These are phyloP conservation scores for Clupea harengus DNA, from an alignment of 2,113 vertebrate species.

Conservation along the genomic window DNA sequence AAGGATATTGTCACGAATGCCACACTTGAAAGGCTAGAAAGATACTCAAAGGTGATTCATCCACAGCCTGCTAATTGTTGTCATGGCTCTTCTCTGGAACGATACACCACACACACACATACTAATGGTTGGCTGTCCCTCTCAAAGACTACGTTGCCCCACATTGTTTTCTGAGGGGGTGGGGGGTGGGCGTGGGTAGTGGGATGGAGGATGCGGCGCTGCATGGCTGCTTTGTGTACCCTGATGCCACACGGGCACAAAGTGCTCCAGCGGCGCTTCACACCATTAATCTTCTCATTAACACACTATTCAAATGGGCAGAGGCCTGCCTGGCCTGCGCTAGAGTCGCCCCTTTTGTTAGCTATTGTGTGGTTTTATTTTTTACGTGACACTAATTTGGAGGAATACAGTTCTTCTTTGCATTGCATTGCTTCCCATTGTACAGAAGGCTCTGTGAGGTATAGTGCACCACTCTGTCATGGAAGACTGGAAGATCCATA, in stretches of 20 bases:
- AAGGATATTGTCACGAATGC: background rate
- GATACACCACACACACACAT: background rate
- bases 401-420: background rate
- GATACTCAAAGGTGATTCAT: background rate
- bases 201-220: background rate
- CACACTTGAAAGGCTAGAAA: background rate
- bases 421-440: background rate
- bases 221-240: slow-evolving; percentile 7
- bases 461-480: background rate
- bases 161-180: background rate
- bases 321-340: background rate
- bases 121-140: background rate
- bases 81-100: background rate
- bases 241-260: background rate
- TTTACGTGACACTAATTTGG: background rate
- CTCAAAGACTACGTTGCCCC: background rate
- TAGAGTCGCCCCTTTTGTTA: background rate
- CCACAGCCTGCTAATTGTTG: background rate
- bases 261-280: background rate
- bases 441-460: background rate
- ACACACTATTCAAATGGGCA: background rate
- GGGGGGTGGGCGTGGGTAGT: background rate
- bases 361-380: background rate
- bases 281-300: slow-evolving; percentile 16
- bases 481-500: no score